Evolutionary conservation across 2,797 vertebrate genomes (phyloP), one percentile per base, ranked within the genome.

Genomic region (Lerista edwardsae): DNA sequence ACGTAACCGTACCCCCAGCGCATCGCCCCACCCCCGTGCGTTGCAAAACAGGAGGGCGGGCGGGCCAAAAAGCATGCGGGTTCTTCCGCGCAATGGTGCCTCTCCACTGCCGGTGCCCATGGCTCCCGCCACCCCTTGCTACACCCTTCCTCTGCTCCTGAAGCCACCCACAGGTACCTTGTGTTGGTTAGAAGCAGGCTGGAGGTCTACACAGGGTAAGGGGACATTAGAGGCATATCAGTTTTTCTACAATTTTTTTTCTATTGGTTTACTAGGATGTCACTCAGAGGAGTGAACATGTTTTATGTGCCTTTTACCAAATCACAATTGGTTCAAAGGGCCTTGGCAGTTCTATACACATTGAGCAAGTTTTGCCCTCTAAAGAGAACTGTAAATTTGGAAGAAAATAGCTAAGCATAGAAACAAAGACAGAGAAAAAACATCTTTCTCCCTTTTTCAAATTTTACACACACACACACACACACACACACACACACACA

Each of bases 201-300:
- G n/a, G n/a, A n/a, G n/a, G n/a, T n/a, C n/a, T n/a, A n/a, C n/a
- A n/a, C n/a, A n/a, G n/a, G n/a, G n/a, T n/a, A n/a, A n/a, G n/a
- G n/a, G n/a, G n/a, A n/a, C n/a, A 34, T 41, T 69, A 51, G 25
- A 27, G 75, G 34, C 8, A 36, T 19, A 41, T 67, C 84, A 75
- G 7, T 44, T 29, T 34, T 17, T 69, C 41, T n/a, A 67, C 6
- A 0, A 0, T 67, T 0, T 11, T 79, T 31, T 27, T 3, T 75
- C n/a, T 65, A 23, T 57, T 75, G 64, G 9, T 1, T 34, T 75
- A 55, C 36, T 31, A 62, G n/a, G 11, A 19, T 72, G 75, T 39
- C 0, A 9, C 83, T 82, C 12, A 36, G 19, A 23, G 39, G 0
- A 2, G 2, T 4, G 7, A 0, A 17, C 0, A 0, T 10, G 27